Conservation (phyloP, 2,888 invertebrate genomes). For the Lithophane semibrunnea region DNA sequence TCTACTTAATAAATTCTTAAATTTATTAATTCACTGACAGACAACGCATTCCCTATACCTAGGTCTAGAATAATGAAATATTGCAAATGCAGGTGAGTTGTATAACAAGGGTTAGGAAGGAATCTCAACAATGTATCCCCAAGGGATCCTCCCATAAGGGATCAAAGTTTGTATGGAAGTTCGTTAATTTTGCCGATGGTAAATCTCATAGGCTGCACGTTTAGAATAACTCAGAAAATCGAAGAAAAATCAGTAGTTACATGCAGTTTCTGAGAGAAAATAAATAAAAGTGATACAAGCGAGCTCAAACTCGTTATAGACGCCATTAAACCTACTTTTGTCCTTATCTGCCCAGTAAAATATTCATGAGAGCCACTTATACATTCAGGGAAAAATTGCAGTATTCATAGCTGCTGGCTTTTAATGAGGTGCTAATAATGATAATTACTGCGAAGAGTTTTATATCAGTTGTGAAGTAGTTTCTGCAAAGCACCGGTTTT, state of each 20-base stretch:
- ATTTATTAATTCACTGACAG: no score
- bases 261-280: not conserved
- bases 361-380: slow-evolving; percentile 55
- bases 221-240: not conserved
- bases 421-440: slow-evolving; percentile 60
- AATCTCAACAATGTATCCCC: no score
- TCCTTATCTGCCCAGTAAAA: slow-evolving; percentile 46
- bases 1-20: not conserved
- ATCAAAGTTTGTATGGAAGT: no score
- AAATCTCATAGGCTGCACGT: no score
- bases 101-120: no score
- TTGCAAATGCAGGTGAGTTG: no score
- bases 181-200: no score
- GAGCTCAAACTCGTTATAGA: slow-evolving; percentile 29
- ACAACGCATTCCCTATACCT: no score
- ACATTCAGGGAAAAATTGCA: slow-evolving; percentile 55
- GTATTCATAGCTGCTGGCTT: slow-evolving; percentile 48
- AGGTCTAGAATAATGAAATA: no score
- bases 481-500: slow-evolving; percentile 2
- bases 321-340: slow-evolving; percentile 43
- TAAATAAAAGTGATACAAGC: not conserved
- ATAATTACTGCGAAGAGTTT: slow-evolving; percentile 49
- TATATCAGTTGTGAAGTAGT: slow-evolving; percentile 25
- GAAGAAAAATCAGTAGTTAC: not conserved
- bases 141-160: no score